phyloP scores from a whole-genome alignment of 2,888 invertebrate genomes.

The Hipparchia semele region DNA sequence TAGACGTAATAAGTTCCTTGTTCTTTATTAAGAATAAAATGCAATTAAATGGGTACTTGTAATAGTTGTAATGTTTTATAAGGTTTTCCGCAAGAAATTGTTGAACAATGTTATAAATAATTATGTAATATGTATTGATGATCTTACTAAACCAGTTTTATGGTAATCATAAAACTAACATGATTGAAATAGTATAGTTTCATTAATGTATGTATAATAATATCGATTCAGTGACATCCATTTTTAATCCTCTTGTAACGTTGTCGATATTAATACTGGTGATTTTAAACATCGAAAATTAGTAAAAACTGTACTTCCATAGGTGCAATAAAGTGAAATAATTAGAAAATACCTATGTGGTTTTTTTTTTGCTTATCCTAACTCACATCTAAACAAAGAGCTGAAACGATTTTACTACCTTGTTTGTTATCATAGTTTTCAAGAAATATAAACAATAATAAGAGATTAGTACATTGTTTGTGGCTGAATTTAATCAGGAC shows the following conservation, averaged over 20 bases:
- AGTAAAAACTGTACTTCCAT: constrained; percentile 79
- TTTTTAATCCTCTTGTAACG: constrained; percentile 34
- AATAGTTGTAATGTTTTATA: constrained; percentile 20
- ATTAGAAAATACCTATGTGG: constrained; percentile 29
- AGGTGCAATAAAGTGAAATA: constrained; percentile 79
- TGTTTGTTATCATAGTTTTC: no score
- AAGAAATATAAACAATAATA: no score
- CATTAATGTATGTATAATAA: neutral
- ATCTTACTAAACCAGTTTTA: constrained; percentile 28
- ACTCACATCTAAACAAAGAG: no score
- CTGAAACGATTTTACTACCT: no score
- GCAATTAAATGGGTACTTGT: constrained; percentile 29
- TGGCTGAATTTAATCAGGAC: no score
- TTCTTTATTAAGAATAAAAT: constrained; percentile 44
- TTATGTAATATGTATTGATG: constrained; percentile 21
- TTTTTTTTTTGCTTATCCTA: constrained; percentile 9
- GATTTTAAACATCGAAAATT: constrained; percentile 65
- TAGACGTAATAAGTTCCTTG: constrained; percentile 79
- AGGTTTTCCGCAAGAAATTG: constrained; percentile 14
- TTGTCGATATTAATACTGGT: constrained; percentile 46
- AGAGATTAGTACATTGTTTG: no score
- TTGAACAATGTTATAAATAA: constrained; percentile 22
- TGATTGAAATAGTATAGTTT: neutral
- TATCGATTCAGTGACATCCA: constrained; percentile 26
- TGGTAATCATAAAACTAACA: constrained; percentile 30